Conservation (phyloP, 2,797 vertebrate genomes). For the Artibeus lituratus region DNA sequence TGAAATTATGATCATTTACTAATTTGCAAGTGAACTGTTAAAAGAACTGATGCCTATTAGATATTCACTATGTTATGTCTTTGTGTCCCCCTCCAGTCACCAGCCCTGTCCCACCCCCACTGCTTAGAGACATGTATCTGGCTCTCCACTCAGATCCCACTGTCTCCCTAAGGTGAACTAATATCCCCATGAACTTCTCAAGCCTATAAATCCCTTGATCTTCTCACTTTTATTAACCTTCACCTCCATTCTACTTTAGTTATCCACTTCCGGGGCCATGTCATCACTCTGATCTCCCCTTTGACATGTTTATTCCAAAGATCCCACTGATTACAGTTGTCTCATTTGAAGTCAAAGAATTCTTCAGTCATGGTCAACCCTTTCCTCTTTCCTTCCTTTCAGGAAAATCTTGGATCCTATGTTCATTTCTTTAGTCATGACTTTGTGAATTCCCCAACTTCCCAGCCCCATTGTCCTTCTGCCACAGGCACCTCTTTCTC, state of each 20-base stretch:
- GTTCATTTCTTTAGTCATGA: neutral
- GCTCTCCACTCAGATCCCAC: neutral
- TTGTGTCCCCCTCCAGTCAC: neutral
- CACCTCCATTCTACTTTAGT: neutral
- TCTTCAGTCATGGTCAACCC: neutral
- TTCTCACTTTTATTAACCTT: conserved; percentile 9
- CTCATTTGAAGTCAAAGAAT: neutral
- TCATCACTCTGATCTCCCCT: neutral
- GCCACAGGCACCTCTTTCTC: neutral
- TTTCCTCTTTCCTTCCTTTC: neutral
- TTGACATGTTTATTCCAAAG: neutral
- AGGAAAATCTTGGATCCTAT: neutral
- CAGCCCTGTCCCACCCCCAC: neutral
- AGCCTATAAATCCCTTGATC: neutral
- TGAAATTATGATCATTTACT: conserved; percentile 23
- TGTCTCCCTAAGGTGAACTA: neutral
- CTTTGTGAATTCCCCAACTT: neutral
- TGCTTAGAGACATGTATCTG: neutral
- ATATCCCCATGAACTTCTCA: neutral
- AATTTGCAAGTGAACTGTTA: conserved; percentile 25
- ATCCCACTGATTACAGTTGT: neutral
- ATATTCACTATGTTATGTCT: neutral
- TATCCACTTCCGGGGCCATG: neutral
- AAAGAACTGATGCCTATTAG: neutral
- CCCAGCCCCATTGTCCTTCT: neutral